Base-by-base conservation (phyloP, 2,113 vertebrate genomes). In the Neolamprologus devosi region DNA sequence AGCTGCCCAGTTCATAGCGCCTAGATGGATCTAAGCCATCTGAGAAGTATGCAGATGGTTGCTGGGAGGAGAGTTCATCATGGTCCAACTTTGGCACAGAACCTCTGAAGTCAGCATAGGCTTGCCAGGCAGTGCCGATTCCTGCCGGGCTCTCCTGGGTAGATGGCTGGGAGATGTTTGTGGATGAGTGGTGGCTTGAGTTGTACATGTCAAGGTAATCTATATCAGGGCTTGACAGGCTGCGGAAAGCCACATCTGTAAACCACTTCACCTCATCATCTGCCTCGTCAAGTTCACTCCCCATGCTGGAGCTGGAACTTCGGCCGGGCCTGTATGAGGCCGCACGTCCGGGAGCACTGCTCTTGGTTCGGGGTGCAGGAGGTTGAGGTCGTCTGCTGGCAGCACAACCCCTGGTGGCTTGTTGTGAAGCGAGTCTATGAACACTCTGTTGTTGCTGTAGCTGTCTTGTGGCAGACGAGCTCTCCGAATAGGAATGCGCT, bases 201-300 rank as follows among this genome's bases (percentile, higher is more conserved):
- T 97, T 97, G 94, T 97, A 97, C 95, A 97, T 96, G 91, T 97
- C 97, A 70, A 97, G 96, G 90, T 94, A 95, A 79, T 95, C 94
- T 30, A 94, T 88, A 26, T 93, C 96, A 51, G 92, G 96, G 81
- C 96, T 97, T 4, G 97, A 97, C 47, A 97, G 94, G 88, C 96
- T 97, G 82, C 84, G 91, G 91, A 97, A 97, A 83, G 97, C 95
- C 65, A 87, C 91, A 80, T 97, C 97, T 5, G 97, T 97, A 85
- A 98, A 95, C 86, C 97, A 97, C 35, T 96, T 97, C 87, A 97
- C 98, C 89, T 98, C 97, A 40, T 95, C 94, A 87, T 98, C 97
- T 19, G 96, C 94, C 54, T 97, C 97, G 90, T 98, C 97, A 2
- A 97, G 95, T 81, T 97, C 97, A 91, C 97, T 96, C 93, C 97